Evolutionary conservation across 2,113 vertebrate genomes (phyloP), one percentile per base, ranked within the genome.

Genomic region (Arenaria interpres): DNA sequence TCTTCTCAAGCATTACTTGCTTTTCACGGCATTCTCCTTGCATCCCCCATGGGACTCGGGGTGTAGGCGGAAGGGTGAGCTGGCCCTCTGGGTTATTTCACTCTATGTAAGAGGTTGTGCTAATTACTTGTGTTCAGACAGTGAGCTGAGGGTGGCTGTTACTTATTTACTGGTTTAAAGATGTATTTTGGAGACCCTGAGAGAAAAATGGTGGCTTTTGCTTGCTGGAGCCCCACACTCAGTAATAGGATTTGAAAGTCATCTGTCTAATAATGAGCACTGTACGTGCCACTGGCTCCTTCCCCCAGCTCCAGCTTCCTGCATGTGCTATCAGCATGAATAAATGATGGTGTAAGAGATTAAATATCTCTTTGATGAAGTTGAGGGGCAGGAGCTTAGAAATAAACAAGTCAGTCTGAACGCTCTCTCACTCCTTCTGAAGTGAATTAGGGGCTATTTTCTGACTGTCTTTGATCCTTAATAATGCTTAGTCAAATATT

Each of bases 401-500:
- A 83, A 84, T 14, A 22, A 50, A 8, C 21, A 67, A 53, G 80
- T 88, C 4, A 10, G 6, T 85, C 50, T 4, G 84, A 94, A 94
- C 2, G 4, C 1, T 0, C 51, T 57, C 60, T 24, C n/a, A 2
- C 32, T 48, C 86, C 63, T 94, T 94, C 87, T 63, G 57, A 62
- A 53, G 8, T 24, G 73, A 82, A 69, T 82, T 45, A 93, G 64
- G 75, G 51, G 50, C 74, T 94, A 7, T 90, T 95, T 94, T 54
- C 59, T 97, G 86, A 73, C 60, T 74, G 93, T 21, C 84, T 66
- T 94, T 83, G 62, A 51, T 89, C 46, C 82, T 60, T 74, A 66
- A 67, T 46, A 81, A 76, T 41, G 48, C 69, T 96, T 85, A 96
- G 53, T 74, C 84, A 86, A 92, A 96, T 54, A 95, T 64, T 75